phyloP scores from a whole-genome alignment of 2,888 invertebrate genomes.

The Oscheius sp. region DNA sequence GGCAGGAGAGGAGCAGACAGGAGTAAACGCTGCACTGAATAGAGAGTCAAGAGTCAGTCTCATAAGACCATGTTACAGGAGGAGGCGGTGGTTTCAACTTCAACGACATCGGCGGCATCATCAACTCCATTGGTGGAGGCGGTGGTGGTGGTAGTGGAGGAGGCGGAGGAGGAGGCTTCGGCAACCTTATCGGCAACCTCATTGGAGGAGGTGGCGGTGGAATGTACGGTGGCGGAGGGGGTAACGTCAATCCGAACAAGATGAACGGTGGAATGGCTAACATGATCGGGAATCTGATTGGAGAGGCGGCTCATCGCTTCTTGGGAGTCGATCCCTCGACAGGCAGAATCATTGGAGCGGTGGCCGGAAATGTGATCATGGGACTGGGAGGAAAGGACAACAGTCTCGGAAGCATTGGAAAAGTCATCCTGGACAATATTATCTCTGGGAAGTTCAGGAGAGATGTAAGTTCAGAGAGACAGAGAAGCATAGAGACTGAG shows the following conservation, averaged over 20 bases:
- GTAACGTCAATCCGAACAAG: slow-evolving; percentile 65
- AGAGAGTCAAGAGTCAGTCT: too few relatives aligned
- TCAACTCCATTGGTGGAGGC: slow-evolving; percentile 48
- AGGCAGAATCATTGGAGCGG: slow-evolving; percentile 67
- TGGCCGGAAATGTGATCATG: slow-evolving; percentile 73
- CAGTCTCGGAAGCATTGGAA: slow-evolving; percentile 71
- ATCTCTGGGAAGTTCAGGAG: slow-evolving; percentile 72
- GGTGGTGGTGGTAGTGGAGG: slow-evolving; percentile 43
- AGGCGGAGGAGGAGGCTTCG: slow-evolving; percentile 50
- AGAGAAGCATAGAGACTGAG: not conserved
- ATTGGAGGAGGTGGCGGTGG: slow-evolving; percentile 66
- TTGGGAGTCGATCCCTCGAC: slow-evolving; percentile 72
- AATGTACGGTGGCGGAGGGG: slow-evolving; percentile 42
- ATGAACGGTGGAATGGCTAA: slow-evolving; percentile 70
- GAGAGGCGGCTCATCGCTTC: slow-evolving; percentile 72
- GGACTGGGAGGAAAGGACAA: slow-evolving; percentile 73
- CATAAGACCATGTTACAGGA: not conserved
- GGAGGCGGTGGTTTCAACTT: slow-evolving; percentile 45
- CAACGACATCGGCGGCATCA: slow-evolving; percentile 42
- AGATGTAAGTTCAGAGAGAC: slow-evolving; percentile 54
- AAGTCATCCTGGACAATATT: slow-evolving; percentile 73
- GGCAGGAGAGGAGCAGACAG: too few relatives aligned
- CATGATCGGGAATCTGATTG: slow-evolving; percentile 71
- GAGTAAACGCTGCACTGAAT: too few relatives aligned
- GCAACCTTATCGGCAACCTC: slow-evolving; percentile 63